Percentiles rank a stretch among this genome's conserved stretches.
Evolutionary conservation across 2,113 vertebrate genomes (phyloP).

Genomic region (Dicentrarchus labrax): DNA sequence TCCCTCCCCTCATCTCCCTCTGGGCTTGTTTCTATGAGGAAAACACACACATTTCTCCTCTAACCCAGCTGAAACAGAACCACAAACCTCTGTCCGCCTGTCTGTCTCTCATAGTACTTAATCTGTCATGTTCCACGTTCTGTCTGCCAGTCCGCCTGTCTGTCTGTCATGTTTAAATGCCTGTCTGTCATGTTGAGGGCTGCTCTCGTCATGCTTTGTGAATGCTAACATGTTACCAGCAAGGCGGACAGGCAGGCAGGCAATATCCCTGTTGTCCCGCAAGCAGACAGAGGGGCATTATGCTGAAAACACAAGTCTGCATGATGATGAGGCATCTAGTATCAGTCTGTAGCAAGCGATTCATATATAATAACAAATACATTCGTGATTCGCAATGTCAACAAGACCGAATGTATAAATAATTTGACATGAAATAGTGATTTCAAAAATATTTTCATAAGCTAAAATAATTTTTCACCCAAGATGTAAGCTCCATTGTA

Average conservation of each 20-base stretch:
- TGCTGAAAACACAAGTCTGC: conserved; percentile 5
- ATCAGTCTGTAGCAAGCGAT: not conserved
- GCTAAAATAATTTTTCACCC: not conserved
- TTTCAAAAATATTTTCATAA: not conserved
- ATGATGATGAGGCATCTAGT: not conserved
- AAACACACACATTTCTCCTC: conserved; percentile 39
- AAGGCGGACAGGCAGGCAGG: not conserved
- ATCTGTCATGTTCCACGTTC: conserved; percentile 54
- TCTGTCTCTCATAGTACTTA: conserved; percentile 56
- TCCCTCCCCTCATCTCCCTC: conserved; percentile 18
- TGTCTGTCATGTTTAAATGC: conserved; percentile 58
- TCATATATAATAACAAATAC: not conserved
- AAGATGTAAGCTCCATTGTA: no score
- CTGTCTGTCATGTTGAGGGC: conserved; percentile 56
- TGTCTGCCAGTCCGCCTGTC: conserved; percentile 43
- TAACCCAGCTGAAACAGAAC: conserved; percentile 38
- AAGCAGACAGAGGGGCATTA: not conserved
- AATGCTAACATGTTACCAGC: conserved; percentile 41
- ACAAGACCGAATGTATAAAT: not conserved
- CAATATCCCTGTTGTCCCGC: conserved; percentile 14
- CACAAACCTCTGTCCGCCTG: conserved; percentile 44
- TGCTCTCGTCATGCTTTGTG: conserved; percentile 56
- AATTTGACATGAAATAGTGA: not conserved
- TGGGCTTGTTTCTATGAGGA: conserved; percentile 44
- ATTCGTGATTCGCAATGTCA: no score